Evolutionary conservation across 2,888 invertebrate species (phyloP).

Genomic region (Beris chalybata): DNA sequence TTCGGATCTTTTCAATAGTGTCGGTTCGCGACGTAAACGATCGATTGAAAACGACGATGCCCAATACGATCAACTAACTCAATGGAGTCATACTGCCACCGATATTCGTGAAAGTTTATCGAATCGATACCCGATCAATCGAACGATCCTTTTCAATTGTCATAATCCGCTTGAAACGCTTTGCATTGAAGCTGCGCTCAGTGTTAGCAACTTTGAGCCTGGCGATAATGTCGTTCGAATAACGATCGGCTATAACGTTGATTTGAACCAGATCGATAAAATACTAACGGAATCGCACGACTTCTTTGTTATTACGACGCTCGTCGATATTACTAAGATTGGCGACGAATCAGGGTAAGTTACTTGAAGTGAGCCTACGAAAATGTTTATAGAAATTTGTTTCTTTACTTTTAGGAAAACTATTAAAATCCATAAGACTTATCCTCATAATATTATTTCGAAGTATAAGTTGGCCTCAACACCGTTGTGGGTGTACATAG

Average conservation of each 20-base stretch:
- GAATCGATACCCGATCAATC: conserved; percentile 51
- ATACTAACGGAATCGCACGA: conserved; percentile 55
- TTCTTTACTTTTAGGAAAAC: conserved; percentile 41
- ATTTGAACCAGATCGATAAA: conserved; percentile 53
- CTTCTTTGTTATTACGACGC: conserved; percentile 52
- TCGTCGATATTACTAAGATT: conserved; percentile 47
- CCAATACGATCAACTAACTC: conserved; percentile 50
- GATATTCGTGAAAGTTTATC: conserved; percentile 50
- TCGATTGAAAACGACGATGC: conserved; percentile 27
- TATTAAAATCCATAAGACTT: conserved; percentile 46
- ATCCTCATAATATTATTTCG: conserved; percentile 54
- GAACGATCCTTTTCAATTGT: conserved; percentile 56
- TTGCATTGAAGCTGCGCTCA: conserved; percentile 51
- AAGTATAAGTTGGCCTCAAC: conserved; percentile 49
- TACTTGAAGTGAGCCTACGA: neutral
- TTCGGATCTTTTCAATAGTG: neutral
- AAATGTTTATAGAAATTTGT: neutral
- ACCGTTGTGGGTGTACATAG: conserved; percentile 57
- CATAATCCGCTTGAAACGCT: conserved; percentile 49
- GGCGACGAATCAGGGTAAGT: conserved; percentile 45
- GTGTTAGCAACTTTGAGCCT: conserved; percentile 50
- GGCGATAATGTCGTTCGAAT: conserved; percentile 47
- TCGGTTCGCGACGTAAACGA: neutral
- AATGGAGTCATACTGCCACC: conserved; percentile 46
- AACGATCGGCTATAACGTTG: conserved; percentile 50